Base-by-base conservation (phyloP, 2,113 vertebrate species). In the Eubucco bourcierii region DNA sequence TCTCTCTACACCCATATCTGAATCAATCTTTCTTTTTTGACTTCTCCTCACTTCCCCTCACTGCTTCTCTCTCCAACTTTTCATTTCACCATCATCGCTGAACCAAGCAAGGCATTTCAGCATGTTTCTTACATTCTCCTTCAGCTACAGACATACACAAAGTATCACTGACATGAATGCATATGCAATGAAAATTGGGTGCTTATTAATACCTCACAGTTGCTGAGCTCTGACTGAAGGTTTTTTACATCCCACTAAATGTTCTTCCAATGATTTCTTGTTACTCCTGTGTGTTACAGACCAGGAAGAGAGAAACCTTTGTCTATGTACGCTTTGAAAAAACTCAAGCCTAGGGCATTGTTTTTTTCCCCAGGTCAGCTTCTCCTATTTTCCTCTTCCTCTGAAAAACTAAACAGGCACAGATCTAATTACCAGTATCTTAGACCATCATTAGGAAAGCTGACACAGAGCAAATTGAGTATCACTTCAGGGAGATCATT, bases 401-500 rank as follows among this genome's bases (percentile, higher is more conserved):
- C 52, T 47, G 41, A 80, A 82, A 88, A 90, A 60, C 46, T 67
- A n/a, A 80, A 85, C 27, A 90, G 80, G 23, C 76, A 86, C 24
- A 60, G 37, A 87, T 60, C 76, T 93, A 92, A 91, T 90, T 92
- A 87, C 10, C 72, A 65, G 47, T 58, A 82, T 82, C 76, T 87
- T 82, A 85, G 56, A 58, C 68, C 53, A 70, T 89, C 31, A 17
- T 84, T 92, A 93, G n/a, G 53, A 44, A 77, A 61, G 78, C 5
- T 85, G 67, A 67, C 50, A 67, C 24, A 70, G 72, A 63, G 18
- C 44, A 37, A 92, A 94, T 77, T 58, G 79, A 89, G 37, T 81
- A 79, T n/a, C 78, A 77, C 75, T 95, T 93, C 60, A 82, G 89
- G 90, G 81, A 93, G 28, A 79, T 74, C 56, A 63, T 94, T 85